Percentiles rank a stretch among this genome's conserved stretches.
phyloP scores from a whole-genome alignment of 2,797 vertebrate species.

The Mus spretus region DNA sequence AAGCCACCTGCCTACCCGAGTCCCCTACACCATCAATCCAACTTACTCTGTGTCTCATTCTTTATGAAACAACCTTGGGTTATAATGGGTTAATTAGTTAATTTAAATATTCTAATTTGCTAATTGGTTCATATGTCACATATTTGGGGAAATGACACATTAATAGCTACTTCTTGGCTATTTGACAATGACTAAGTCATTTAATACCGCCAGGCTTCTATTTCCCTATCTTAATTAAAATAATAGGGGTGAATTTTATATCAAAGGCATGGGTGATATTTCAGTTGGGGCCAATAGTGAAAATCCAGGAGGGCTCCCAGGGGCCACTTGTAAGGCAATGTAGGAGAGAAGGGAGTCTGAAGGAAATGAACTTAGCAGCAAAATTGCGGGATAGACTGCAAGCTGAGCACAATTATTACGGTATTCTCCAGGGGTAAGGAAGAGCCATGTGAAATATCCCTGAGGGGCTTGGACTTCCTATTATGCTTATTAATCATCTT shows the following conservation, averaged over 20 bases:
- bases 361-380: constrained; percentile 22
- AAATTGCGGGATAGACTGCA: neutral
- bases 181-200: neutral
- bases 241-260: neutral
- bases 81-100: constrained; percentile 8
- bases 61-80: neutral
- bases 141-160: neutral
- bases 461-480: constrained; percentile 44
- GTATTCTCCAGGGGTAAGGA: neutral
- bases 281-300: neutral
- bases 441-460: constrained; percentile 13
- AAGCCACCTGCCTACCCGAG: too few relatives aligned
- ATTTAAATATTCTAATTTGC: neutral
- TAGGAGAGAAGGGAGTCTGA: neutral
- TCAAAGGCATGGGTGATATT: neutral
- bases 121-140: neutral
- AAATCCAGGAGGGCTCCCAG: neutral
- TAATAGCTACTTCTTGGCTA: neutral
- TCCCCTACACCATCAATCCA: neutral
- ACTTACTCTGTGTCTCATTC: neutral
- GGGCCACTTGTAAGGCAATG: neutral
- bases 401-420: neutral
- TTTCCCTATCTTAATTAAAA: constrained; percentile 17
- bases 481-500: constrained; percentile 69
- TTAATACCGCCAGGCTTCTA: neutral